phyloP scores from a whole-genome alignment of 2,888 invertebrate genomes.

The Notodonta dromedarius region DNA sequence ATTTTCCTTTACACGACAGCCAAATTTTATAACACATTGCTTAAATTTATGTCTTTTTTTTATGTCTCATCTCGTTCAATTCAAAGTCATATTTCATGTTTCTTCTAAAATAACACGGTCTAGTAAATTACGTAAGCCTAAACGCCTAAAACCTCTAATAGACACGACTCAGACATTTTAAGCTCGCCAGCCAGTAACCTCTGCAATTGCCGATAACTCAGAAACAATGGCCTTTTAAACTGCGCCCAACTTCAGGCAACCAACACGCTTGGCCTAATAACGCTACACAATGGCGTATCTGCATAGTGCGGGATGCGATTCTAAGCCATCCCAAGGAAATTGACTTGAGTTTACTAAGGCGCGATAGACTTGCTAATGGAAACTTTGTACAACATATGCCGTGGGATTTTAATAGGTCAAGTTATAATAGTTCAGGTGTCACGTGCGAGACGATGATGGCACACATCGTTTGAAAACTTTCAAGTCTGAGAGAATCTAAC shows the following conservation, averaged over 20 bases:
- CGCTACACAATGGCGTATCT: constrained; percentile 50
- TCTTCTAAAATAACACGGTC: too few relatives aligned
- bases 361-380: not conserved
- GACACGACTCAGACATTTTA: constrained; percentile 34
- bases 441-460: not conserved
- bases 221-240: constrained; percentile 52
- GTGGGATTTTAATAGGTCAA: not conserved
- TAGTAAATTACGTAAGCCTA: not conserved
- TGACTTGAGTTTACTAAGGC: not conserved
- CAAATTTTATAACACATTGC: too few relatives aligned
- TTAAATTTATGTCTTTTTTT: too few relatives aligned
- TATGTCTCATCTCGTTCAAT: not conserved
- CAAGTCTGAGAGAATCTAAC: too few relatives aligned
- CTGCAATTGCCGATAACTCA: constrained; percentile 54
- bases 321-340: constrained; percentile 26
- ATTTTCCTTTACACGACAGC: not conserved
- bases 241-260: constrained; percentile 46
- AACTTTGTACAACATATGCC: not conserved
- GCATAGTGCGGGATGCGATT: constrained; percentile 46
- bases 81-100: too few relatives aligned
- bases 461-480: too few relatives aligned
- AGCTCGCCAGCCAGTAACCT: constrained; percentile 41
- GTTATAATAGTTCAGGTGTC: not conserved
- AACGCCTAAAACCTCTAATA: not conserved
- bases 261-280: constrained; percentile 48